Percentiles rank a stretch among this genome's conserved stretches.
phyloP scores from a whole-genome alignment of 2,888 invertebrate species.

The Gryllus longicercus region DNA sequence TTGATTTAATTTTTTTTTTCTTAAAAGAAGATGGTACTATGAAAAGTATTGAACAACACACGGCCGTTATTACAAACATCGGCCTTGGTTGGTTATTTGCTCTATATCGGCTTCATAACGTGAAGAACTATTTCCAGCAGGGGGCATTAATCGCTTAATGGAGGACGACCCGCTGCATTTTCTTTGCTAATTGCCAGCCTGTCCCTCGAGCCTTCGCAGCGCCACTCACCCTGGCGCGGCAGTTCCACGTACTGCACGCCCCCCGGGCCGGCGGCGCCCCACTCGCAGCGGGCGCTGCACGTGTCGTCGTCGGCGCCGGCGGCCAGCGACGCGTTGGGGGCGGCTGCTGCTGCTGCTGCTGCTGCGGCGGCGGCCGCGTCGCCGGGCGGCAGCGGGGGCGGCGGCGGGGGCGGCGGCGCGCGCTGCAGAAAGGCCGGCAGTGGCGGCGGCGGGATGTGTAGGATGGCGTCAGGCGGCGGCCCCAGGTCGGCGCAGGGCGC shows the following conservation, averaged over 20 bases:
- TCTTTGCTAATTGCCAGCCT: no score
- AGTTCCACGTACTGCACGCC: conserved; percentile 73
- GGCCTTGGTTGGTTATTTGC: no score
- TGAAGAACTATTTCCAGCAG: no score
- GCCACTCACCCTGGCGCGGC: conserved; percentile 63
- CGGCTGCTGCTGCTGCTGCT: conserved; percentile 43
- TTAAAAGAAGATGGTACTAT: no score
- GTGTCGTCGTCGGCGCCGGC: conserved; percentile 38
- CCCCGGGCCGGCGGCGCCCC: conserved; percentile 51
- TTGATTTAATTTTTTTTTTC: no score
- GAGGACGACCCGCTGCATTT: no score
- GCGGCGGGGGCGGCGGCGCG: conserved; percentile 44
- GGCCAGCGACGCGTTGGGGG: conserved; percentile 50
- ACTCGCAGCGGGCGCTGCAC: conserved; percentile 45
- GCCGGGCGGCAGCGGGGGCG: conserved; percentile 42
- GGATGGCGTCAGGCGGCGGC: conserved; percentile 77
- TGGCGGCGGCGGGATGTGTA: conserved; percentile 82
- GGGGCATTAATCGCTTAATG: no score
- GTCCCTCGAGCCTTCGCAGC: background rate
- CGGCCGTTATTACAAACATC: no score
- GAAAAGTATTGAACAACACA: no score
- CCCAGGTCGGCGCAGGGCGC: conserved; percentile 54
- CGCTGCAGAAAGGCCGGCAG: conserved; percentile 67
- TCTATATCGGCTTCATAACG: no score
- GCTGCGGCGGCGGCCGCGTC: conserved; percentile 54